Evolutionary conservation across 1,140 invertebrate genomes (phyloP).

Genomic region (Drosophila micromelanica): DNA sequence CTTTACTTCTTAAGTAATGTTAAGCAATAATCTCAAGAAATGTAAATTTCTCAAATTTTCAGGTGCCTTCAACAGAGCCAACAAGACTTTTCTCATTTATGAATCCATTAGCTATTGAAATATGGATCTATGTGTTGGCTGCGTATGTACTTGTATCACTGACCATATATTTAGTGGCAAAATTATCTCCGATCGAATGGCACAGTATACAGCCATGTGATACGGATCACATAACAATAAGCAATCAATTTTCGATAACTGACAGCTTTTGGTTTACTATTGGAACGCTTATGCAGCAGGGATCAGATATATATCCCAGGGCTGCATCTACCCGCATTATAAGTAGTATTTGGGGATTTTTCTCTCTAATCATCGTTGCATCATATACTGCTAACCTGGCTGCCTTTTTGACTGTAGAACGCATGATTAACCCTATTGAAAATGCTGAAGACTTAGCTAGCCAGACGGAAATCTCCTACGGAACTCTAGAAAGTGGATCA

Average conservation of each 20-base stretch:
- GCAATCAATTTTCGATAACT: slow-evolving; percentile 96
- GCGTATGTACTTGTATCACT: slow-evolving; percentile 95
- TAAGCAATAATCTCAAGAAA: too few relatives aligned
- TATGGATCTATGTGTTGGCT: slow-evolving; percentile 97
- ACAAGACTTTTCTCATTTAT: slow-evolving; percentile 97
- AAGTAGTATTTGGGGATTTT: slow-evolving; percentile 98
- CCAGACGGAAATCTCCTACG: slow-evolving; percentile 92
- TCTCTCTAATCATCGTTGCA: slow-evolving; percentile 96
- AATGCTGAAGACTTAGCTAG: slow-evolving; percentile 93
- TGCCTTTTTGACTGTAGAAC: slow-evolving; percentile 95
- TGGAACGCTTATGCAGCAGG: slow-evolving; percentile 95
- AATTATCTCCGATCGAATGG: slow-evolving; percentile 98
- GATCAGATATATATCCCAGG: slow-evolving; percentile 94
- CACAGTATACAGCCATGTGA: slow-evolving; percentile 92
- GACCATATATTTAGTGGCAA: slow-evolving; percentile 96
- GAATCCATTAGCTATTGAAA: slow-evolving; percentile 96
- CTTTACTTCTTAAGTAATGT: too few relatives aligned
- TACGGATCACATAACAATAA: slow-evolving; percentile 91
- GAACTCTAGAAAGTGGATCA: slow-evolving; percentile 90
- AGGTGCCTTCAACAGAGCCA: slow-evolving; percentile 95
- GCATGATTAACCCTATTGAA: slow-evolving; percentile 94
- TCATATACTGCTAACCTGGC: slow-evolving; percentile 98
- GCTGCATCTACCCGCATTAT: slow-evolving; percentile 96
- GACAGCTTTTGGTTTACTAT: slow-evolving; percentile 92
- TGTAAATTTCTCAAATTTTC: slow-evolving; percentile 5